Conservation (phyloP, 1,140 invertebrate genomes). For the Drosophila subpulchrella region DNA sequence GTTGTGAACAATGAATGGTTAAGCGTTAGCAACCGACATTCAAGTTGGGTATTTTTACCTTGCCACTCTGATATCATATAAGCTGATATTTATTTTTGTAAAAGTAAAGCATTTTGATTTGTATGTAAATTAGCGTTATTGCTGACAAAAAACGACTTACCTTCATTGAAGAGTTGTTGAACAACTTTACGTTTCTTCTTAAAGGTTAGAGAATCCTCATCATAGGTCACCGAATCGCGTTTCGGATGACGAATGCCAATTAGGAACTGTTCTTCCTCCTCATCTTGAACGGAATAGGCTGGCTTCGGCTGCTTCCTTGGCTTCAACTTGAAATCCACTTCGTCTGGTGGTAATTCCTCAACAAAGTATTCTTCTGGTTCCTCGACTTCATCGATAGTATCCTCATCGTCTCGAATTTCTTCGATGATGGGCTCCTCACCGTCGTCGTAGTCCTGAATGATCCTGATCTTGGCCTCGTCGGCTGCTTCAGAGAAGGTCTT, state of each 20-base stretch:
- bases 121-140: constrained; percentile 6
- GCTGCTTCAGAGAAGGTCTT: constrained; percentile 90
- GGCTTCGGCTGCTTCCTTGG: constrained; percentile 84
- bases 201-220: constrained; percentile 85
- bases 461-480: constrained; percentile 89
- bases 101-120: constrained; percentile 55
- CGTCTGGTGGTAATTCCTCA: constrained; percentile 84
- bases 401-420: constrained; percentile 89
- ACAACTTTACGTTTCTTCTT: constrained; percentile 88
- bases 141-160: constrained; percentile 82
- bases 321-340: constrained; percentile 86
- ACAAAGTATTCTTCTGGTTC: constrained; percentile 86
- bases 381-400: constrained; percentile 88
- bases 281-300: constrained; percentile 77
- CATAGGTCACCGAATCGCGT: constrained; percentile 84
- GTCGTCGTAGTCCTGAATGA: constrained; percentile 89
- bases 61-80: constrained; percentile 83
- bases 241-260: constrained; percentile 85
- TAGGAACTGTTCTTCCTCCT: constrained; percentile 87
- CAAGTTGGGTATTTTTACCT: constrained; percentile 70
- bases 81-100: constrained; percentile 54
- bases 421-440: constrained; percentile 88
- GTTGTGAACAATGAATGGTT: constrained; percentile 49
- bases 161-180: constrained; percentile 86
- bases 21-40: constrained; percentile 72